Percentiles rank a stretch among this genome's conserved stretches.
Evolutionary conservation across 2,797 vertebrate species (phyloP).

Genomic region (Glyptemys insculpta): DNA sequence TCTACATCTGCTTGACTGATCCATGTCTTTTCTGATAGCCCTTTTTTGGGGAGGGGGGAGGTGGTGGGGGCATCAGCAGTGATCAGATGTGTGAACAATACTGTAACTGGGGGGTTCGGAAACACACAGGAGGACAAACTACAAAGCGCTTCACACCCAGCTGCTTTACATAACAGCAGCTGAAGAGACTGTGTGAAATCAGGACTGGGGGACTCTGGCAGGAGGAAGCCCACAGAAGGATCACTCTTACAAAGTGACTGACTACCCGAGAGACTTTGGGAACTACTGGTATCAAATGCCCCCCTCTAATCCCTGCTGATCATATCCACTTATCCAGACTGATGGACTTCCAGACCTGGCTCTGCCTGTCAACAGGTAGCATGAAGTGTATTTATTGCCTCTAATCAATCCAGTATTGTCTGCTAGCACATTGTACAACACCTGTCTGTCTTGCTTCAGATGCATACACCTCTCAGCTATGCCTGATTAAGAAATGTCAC

Average conservation of each 20-base stretch:
- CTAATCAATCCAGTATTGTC: background rate
- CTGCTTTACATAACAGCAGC: background rate
- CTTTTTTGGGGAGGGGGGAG: background rate
- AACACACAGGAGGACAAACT: background rate
- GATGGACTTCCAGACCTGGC: background rate
- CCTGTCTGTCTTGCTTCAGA: rapidly evolving
- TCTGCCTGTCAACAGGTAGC: background rate
- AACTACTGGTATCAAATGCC: background rate
- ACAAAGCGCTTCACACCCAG: background rate
- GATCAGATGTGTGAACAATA: background rate
- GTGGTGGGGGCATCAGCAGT: background rate
- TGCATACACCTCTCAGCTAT: background rate
- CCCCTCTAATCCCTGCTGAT: background rate
- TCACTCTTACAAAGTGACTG: background rate
- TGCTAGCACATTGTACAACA: background rate
- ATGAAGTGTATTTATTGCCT: rapidly evolving
- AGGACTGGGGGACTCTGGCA: background rate
- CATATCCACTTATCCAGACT: background rate
- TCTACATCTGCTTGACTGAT: background rate
- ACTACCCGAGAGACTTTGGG: background rate
- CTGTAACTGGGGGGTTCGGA: background rate
- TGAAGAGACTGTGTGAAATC: background rate
- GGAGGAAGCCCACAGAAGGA: background rate
- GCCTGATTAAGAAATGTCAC: background rate
- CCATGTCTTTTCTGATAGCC: background rate